These are phyloP conservation scores for Ctenoplectra terminalis DNA, from an alignment of 1,140 invertebrate genomes.

Conservation along the genomic window DNA sequence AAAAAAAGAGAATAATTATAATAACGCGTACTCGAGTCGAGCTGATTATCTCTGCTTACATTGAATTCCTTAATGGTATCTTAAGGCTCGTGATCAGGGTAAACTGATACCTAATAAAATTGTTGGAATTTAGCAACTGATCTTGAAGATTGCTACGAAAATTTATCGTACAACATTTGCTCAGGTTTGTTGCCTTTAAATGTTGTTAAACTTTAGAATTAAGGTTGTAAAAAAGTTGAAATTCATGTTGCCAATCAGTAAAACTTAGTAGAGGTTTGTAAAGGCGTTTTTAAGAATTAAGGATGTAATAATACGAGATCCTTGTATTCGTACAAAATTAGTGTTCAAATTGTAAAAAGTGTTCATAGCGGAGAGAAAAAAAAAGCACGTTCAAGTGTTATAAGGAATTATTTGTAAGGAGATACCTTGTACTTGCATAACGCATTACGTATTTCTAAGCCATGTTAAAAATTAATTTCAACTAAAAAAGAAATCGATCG, in stretches of 20 bases:
- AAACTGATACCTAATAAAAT: constrained; percentile 61
- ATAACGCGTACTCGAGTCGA: constrained; percentile 11
- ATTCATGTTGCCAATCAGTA: constrained; percentile 66
- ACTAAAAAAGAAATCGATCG: not conserved
- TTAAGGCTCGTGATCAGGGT: constrained; percentile 68
- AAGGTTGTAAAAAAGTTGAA: constrained; percentile 65
- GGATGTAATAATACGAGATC: constrained; percentile 18
- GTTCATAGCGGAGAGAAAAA: constrained; percentile 52
- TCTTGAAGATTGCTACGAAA: constrained; percentile 58
- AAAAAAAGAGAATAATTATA: not conserved
- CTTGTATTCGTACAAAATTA: constrained; percentile 67
- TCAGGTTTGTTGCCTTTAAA: constrained; percentile 69
- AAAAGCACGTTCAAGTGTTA: constrained; percentile 22
- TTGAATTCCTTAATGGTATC: constrained; percentile 55
- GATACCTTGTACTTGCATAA: constrained; percentile 11
- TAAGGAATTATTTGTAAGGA: constrained; percentile 40
- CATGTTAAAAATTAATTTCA: constrained; percentile 1
- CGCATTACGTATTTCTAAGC: constrained; percentile 1
- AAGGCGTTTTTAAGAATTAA: constrained; percentile 17
- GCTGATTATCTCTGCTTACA: constrained; percentile 28
- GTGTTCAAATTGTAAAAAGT: constrained; percentile 69
- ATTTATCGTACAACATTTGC: constrained; percentile 60
- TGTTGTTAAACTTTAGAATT: constrained; percentile 69
- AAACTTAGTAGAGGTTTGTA: constrained; percentile 35
- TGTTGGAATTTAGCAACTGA: constrained; percentile 55